Conservation (phyloP, 2,888 invertebrate genomes). For the Dryadula phaetusa region DNA sequence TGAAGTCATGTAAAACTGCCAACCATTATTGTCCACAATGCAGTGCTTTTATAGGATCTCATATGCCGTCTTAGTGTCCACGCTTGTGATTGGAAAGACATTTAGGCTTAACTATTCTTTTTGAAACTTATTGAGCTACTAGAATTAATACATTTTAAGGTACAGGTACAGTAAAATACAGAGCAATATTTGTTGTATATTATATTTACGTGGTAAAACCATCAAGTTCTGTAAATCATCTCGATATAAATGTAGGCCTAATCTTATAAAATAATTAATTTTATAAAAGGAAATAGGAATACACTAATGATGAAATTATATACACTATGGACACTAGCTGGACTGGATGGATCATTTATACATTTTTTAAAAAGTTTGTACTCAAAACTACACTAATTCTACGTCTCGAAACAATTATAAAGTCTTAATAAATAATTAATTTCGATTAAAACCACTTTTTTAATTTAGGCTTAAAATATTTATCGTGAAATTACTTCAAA, state of each 20-base stretch:
- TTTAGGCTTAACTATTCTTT: not conserved
- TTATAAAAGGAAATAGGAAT: not conserved
- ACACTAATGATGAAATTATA: not conserved
- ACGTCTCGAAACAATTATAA: no score
- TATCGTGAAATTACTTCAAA: no score
- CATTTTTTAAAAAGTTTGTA: not conserved
- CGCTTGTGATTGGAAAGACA: not conserved
- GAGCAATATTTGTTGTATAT: not conserved
- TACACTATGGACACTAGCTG: no score
- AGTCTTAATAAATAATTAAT: no score
- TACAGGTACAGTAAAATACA: not conserved
- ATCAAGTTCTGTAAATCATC: not conserved
- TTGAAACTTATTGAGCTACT: not conserved
- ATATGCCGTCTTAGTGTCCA: constrained; percentile 66
- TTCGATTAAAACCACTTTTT: no score
- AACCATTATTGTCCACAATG: constrained; percentile 81
- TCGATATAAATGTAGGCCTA: not conserved
- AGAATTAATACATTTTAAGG: not conserved
- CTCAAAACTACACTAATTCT: no score
- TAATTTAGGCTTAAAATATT: no score
- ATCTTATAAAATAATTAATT: not conserved
- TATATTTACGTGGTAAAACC: not conserved
- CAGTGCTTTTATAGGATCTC: constrained; percentile 72
- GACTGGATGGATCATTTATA: no score
- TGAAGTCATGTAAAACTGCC: constrained; percentile 82